Percentiles rank a stretch among this genome's conserved stretches.
phyloP scores from a whole-genome alignment of 2,113 vertebrate genomes.

The Channa argus region DNA sequence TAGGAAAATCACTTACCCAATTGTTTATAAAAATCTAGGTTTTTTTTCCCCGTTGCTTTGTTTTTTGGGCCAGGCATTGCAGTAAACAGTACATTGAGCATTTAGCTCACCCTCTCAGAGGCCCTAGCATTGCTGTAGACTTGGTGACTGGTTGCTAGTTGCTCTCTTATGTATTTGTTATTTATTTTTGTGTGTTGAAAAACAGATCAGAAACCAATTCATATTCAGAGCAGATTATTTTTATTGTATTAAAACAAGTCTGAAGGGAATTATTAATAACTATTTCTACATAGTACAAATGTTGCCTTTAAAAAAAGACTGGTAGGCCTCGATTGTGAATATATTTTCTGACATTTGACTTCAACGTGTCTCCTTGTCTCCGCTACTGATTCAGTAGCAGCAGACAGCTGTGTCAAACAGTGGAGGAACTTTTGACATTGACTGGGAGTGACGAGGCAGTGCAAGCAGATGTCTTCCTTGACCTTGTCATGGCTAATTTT shows the following conservation, averaged over 20 bases:
- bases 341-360: conserved; percentile 40
- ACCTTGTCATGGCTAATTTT: conserved; percentile 80
- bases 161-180: background rate
- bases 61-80: too few relatives aligned
- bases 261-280: conserved; percentile 24
- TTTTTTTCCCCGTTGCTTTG: too few relatives aligned
- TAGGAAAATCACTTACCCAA: too few relatives aligned
- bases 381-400: conserved; percentile 49
- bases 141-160: background rate
- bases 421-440: conserved; percentile 74
- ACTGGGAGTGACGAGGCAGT: conserved; percentile 75
- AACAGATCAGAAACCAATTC: background rate
- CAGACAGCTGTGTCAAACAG: conserved; percentile 73
- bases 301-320: conserved; percentile 18
- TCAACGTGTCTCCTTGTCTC: conserved; percentile 13
- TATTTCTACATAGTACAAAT: conserved; percentile 15
- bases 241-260: conserved; percentile 11
- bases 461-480: conserved; percentile 78
- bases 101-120: background rate
- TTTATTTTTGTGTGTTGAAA: background rate
- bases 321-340: conserved; percentile 36
- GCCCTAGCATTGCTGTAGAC: background rate
- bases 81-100: background rate
- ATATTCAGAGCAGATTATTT: conserved; percentile 5
- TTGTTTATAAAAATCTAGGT: too few relatives aligned